Base-by-base conservation (phyloP, 2,113 vertebrate genomes). In the Platichthys stellatus region DNA sequence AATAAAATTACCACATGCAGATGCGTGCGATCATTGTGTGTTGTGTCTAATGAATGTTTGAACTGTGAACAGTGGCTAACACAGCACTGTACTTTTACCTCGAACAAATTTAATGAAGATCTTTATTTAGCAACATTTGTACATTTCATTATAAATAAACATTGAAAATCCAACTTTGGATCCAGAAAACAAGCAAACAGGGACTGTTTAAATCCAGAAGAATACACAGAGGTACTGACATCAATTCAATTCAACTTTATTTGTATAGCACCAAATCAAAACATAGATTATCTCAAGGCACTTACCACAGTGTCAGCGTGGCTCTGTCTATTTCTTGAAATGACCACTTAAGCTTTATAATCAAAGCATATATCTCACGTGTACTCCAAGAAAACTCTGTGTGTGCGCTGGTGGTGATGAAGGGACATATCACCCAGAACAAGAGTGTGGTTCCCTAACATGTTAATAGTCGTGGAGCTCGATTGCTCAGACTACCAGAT, bases 1-100 rank as follows among this genome's bases (percentile, higher is more conserved):
- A 92, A 91, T 90, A 92, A 92, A 91, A 84, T 67, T 74, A 85
- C 63, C 59, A 80, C 82, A 69, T 74, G 31, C 68, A 63, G 26
- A 71, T 6, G 6, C 73, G 63, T 79, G 71, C 26, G n/a, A 61
- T 79, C 2, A 21, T 24, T 63, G 56, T 69, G 26, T 54, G 51
- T 21, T 66, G n/a, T 21, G 20, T 54, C 18, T 54, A 2, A n/a
- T 78, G n/a, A 64, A 54, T 31, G 51, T 75, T 57, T 69, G 47
- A 66, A 28, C 31, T 21, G 40, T 17, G 10, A 40, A 13, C 20
- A 40, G 13, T 57, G 11, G 53, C 11, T 13, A 58, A 45, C 13
- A 45, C 13, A 18, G 18, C 18, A 20, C 49, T 51, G 18, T 14
- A 24, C 11, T 3, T 23, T 58, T 11, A 57, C 12, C 3, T 24